phyloP scores from a whole-genome alignment of 2,888 invertebrate species.

The Pimpla rufipes region DNA sequence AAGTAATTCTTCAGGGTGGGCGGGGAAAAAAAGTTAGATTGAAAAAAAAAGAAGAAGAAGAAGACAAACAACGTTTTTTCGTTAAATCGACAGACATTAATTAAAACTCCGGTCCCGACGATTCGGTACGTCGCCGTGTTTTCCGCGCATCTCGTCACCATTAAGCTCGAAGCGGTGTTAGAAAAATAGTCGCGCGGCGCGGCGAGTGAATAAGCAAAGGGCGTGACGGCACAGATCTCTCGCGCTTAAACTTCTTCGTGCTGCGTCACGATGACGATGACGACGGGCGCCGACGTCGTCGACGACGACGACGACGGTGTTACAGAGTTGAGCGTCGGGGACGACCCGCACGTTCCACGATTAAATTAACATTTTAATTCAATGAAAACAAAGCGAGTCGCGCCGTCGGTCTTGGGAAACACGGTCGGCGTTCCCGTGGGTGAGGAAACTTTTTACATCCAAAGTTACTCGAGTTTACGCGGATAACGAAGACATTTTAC shows the following conservation, averaged over 20 bases:
- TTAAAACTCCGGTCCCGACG: background rate
- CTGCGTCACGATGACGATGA: conserved; percentile 27
- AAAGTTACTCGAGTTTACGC: conserved; percentile 65
- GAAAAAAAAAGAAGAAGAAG: background rate
- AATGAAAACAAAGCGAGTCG: conserved; percentile 64
- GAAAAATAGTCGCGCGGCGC: conserved; percentile 13
- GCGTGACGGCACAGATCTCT: conserved; percentile 13
- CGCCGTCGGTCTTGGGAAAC: conserved; percentile 32
- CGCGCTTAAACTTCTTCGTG: conserved; percentile 34
- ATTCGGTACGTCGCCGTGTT: too few species aligned
- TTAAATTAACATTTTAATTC: conserved; percentile 69
- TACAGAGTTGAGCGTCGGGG: conserved; percentile 34
- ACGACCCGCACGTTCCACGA: conserved; percentile 43
- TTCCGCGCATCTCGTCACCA: background rate
- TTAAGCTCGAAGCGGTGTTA: background rate
- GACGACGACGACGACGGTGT: conserved; percentile 34
- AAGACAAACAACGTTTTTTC: background rate
- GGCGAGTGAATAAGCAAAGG: conserved; percentile 24
- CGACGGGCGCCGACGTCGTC: conserved; percentile 21
- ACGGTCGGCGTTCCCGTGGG: background rate
- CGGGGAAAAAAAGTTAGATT: background rate
- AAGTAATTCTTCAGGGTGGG: background rate
- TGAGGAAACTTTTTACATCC: conserved; percentile 59
- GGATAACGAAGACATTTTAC: conserved; percentile 62
- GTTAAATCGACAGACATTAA: background rate